Base-by-base conservation (phyloP, 1,140 invertebrate species). In the Neodiprion pinetum region DNA sequence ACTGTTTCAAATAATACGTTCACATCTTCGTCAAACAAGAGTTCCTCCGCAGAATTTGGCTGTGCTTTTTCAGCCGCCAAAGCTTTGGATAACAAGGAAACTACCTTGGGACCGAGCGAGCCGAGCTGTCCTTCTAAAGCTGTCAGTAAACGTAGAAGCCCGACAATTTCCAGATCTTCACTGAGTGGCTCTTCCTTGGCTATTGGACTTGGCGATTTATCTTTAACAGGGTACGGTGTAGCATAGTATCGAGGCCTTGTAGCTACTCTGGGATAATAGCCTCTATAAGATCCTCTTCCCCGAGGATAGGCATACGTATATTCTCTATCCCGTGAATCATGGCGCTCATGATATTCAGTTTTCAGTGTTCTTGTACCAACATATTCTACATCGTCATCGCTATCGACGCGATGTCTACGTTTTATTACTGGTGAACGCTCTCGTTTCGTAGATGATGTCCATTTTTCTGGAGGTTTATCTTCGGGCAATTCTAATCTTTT, bases 111-210 rank as follows among this genome's bases (percentile, higher is more conserved):
- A 0, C 94, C 95, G 0, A 96, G 85, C 61, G 94, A 95, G 48
- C 95, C 95, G 12, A 96, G 83, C 80, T 95, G 93, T 76, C 92
- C 92, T 86, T 96, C 95, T 0, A 96, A 86, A 1, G 95, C 95
- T 7, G 94, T 94, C 0, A 96, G 86, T 70, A 95, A 85, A 71
- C 95, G 87, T 53, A 96, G 82, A 17, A 95, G 92, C 61, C 91
- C 91, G 8, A 96, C 92, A 9, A 95, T 85, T 77, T 81, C 84
- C 21, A 84, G 75, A 74, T 86, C 85, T 67, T 82, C 88, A 1
- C 74, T 78, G 7, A 88, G 67, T 11, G 70, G 72, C 4, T 86
- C 86, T 12, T 88, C 85, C 0, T 81, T 78, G 3, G 74, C 50
- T 0, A 77, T 61, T 48, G 85, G 82, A 73, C 79, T 82, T 0